These are phyloP conservation scores for Tretioscincus oriximinensis DNA, from an alignment of 2,113 vertebrate species.

Conservation along the genomic window DNA sequence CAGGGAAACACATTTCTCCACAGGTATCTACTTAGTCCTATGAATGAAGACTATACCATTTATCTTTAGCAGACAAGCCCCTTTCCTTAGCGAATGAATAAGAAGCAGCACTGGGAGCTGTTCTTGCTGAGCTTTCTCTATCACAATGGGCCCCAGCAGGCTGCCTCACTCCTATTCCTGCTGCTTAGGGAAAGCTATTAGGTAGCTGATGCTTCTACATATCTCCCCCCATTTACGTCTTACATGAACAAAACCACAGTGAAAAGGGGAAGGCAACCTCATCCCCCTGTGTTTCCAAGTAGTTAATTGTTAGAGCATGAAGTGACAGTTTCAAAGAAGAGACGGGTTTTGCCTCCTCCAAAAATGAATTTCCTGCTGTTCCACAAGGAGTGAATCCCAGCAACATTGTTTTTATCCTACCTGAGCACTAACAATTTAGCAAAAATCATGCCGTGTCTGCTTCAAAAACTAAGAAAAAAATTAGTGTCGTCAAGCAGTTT, in stretches of 20 bases:
- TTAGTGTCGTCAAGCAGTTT: background rate
- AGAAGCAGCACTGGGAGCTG: slow-evolving; percentile 27
- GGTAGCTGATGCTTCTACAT: slow-evolving; percentile 15
- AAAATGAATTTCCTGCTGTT: slow-evolving; percentile 31
- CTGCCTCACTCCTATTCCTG: slow-evolving; percentile 32
- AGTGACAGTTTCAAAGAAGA: slow-evolving; percentile 44
- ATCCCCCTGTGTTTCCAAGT: slow-evolving; percentile 45
- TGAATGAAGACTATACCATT: slow-evolving; percentile 20
- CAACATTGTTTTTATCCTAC: background rate
- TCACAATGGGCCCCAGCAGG: slow-evolving; percentile 10
- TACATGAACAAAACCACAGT: slow-evolving; percentile 49
- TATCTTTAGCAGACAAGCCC: slow-evolving; percentile 32
- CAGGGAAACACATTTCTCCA: slow-evolving; percentile 51
- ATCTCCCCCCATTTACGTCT: slow-evolving; percentile 52
- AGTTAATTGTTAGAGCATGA: slow-evolving; percentile 50
- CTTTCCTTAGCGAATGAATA: slow-evolving; percentile 9
- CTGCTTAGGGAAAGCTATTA: slow-evolving; percentile 39
- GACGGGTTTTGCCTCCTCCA: slow-evolving; percentile 37
- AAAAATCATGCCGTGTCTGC: background rate
- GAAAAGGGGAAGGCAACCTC: slow-evolving; percentile 37
- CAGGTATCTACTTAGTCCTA: slow-evolving; percentile 42
- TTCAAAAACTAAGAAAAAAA: background rate
- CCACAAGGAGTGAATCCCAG: slow-evolving; percentile 6
- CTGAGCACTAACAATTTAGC: background rate
- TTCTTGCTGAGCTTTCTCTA: background rate